Percentiles rank a stretch among this genome's conserved stretches.
phyloP scores from a whole-genome alignment of 2,888 invertebrate species.

The Drosophila acutilabella region DNA sequence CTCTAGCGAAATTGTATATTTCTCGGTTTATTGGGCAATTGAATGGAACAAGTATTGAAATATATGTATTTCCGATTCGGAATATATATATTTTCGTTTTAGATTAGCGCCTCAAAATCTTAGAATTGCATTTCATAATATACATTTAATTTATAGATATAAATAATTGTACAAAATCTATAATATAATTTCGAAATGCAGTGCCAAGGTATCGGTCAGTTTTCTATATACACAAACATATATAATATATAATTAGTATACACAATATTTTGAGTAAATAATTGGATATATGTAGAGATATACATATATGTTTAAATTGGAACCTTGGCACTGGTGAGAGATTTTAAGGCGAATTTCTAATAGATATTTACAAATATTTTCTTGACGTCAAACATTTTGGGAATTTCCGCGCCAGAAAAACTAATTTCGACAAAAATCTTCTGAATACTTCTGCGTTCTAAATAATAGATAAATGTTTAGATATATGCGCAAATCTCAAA shows the following conservation, averaged over 20 bases:
- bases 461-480: slow-evolving; percentile 1
- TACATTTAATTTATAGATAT: slow-evolving; percentile 27
- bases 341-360: slow-evolving; percentile 27
- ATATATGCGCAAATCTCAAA: slow-evolving; percentile 22
- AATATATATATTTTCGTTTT: slow-evolving; percentile 17
- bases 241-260: slow-evolving; percentile 27
- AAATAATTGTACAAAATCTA: slow-evolving; percentile 20
- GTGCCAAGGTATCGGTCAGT: slow-evolving; percentile 50
- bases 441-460: slow-evolving; percentile 18
- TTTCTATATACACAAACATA: slow-evolving; percentile 18
- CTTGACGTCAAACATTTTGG: slow-evolving; percentile 59
- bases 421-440: slow-evolving; percentile 23
- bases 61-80: not conserved
- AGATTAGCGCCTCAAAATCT: slow-evolving; percentile 21
- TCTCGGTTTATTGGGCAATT: slow-evolving; percentile 13
- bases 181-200: slow-evolving; percentile 33
- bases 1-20: slow-evolving; percentile 14
- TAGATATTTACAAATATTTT: slow-evolving; percentile 42
- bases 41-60: slow-evolving; percentile 2
- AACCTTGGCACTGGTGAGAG: slow-evolving; percentile 64
- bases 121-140: slow-evolving; percentile 33
- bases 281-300: not conserved
- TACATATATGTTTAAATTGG: slow-evolving; percentile 28
- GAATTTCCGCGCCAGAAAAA: slow-evolving; percentile 54
- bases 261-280: slow-evolving; percentile 5